phyloP scores from a whole-genome alignment of 1,140 invertebrate genomes.

The Drosophila bipectinata region DNA sequence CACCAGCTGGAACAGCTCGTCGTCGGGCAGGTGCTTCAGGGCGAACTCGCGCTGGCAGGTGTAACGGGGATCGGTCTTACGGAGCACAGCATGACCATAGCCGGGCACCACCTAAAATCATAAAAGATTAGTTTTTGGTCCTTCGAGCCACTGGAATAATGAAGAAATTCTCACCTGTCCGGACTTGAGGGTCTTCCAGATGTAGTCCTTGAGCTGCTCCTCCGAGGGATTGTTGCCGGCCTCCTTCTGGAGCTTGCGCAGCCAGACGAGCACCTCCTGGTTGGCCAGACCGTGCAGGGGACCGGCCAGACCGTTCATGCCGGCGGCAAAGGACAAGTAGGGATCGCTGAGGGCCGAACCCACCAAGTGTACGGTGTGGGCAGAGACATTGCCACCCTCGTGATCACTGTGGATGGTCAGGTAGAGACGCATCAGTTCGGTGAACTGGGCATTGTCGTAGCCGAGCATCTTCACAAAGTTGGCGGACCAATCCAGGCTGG shows the following conservation, averaged over 20 bases:
- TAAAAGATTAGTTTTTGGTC: neutral
- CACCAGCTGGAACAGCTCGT: slow-evolving; percentile 95
- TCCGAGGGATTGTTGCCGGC: slow-evolving; percentile 93
- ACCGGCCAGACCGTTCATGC: slow-evolving; percentile 97
- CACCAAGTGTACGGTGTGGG: slow-evolving; percentile 97
- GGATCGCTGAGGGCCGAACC: slow-evolving; percentile 97
- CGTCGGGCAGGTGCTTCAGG: slow-evolving; percentile 96
- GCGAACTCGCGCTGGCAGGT: slow-evolving; percentile 98
- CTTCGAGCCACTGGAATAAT: too few species aligned
- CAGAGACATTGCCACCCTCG: slow-evolving; percentile 98
- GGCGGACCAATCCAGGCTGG: slow-evolving; percentile 95
- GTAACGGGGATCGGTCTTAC: slow-evolving; percentile 97
- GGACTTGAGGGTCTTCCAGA: slow-evolving; percentile 97
- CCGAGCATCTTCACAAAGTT: slow-evolving; percentile 98
- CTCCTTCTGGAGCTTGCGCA: slow-evolving; percentile 91
- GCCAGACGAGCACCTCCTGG: slow-evolving; percentile 95
- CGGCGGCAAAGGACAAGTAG: slow-evolving; percentile 96
- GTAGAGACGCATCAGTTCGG: slow-evolving; percentile 97
- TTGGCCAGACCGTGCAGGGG: slow-evolving; percentile 98
- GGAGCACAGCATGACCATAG: slow-evolving; percentile 97
- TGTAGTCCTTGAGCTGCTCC: slow-evolving; percentile 95
- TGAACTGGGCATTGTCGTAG: slow-evolving; percentile 93
- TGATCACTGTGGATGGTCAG: slow-evolving; percentile 98
- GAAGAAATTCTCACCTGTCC: slow-evolving; percentile 85
- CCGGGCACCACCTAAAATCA: slow-evolving; percentile 93